Evolutionary conservation across 2,113 vertebrate species (phyloP).

Genomic region (Apistogramma diplotaenia): DNA sequence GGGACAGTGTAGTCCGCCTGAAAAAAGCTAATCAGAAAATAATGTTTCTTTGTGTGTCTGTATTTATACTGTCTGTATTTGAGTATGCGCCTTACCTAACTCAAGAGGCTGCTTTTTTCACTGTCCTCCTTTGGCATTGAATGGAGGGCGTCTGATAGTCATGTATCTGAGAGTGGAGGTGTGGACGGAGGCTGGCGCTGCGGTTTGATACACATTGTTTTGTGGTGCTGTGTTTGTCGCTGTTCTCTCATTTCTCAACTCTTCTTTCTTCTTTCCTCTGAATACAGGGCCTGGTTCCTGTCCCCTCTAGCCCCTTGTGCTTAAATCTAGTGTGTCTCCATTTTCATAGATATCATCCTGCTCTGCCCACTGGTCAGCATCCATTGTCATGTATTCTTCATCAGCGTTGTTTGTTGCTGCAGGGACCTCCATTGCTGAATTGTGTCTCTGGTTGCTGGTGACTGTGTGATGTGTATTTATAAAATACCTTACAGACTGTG

Average conservation of each 20-base stretch:
- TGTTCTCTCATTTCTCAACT: not conserved
- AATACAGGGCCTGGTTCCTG: not conserved
- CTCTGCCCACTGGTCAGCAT: not conserved
- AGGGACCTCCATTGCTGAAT: not conserved
- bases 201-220: not conserved
- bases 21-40: not conserved
- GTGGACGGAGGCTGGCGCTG: fast-evolving
- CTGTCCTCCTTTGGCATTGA: not conserved
- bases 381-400: slow-evolving; percentile 29
- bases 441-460: not conserved
- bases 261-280: not conserved
- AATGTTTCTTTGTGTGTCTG: not conserved
- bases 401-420: not conserved
- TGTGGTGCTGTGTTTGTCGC: not conserved
- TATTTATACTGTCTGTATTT: not conserved
- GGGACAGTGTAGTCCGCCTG: not conserved
- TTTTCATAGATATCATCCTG: not conserved
- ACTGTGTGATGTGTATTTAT: not conserved
- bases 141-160: not conserved
- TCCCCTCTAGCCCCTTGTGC: fast-evolving
- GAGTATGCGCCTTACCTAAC: not conserved
- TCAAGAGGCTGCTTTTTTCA: not conserved
- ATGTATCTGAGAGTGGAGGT: not conserved
- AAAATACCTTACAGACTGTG: not conserved
- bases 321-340: not conserved